Base-by-base conservation (phyloP, 2,113 vertebrate species). In the Labeo rohita region DNA sequence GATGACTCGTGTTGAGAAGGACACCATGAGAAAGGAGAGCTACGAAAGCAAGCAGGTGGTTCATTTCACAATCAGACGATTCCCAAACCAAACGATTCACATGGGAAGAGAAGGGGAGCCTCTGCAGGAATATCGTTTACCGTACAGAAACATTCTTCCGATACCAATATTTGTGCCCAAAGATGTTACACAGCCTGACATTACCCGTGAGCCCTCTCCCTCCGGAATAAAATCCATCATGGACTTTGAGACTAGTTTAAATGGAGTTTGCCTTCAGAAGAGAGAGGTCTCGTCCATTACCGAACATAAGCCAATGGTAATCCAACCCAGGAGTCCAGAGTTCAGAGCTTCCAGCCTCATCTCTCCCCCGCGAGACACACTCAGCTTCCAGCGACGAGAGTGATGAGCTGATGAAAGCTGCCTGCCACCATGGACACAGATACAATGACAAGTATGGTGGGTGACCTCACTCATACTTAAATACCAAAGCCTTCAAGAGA, bases 1-100 rank as follows among this genome's bases (percentile, higher is more conserved):
- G 89, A 87, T 88, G 81, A 91, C 87, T 0, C 73, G 92, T 21
- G 88, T 70, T 79, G 95, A 95, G 89, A 90, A 83, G 16, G 86
- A 94, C 85, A 86, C 59, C 9, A 3, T 76, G 36, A 59, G 75
- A 5, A 92, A 85, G 85, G 91, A 94, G 89, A 90, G 89, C 83
- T 94, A 94, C 15, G 91, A 92, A 86, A 91, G 90, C 85, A 93
- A 93, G 73, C 93, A 92, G 89, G 92, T 91, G 89, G 89, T 68
- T 79, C 91, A 93, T 88, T 92, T 94, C 47, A 83, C 91, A 73
- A 90, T 93, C 2, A 87, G 91, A 81, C 91, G 92, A 83, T 89
- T 68, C 80, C 93, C 87, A 54, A 84, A 89, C 85, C 91, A 94
- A 90, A 94, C 43, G 5, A 83, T 94, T 72, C 84, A 49, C 72